These are phyloP conservation scores for Diadegma fenestrale DNA, from an alignment of 2,888 invertebrate species.

Conservation along the genomic window DNA sequence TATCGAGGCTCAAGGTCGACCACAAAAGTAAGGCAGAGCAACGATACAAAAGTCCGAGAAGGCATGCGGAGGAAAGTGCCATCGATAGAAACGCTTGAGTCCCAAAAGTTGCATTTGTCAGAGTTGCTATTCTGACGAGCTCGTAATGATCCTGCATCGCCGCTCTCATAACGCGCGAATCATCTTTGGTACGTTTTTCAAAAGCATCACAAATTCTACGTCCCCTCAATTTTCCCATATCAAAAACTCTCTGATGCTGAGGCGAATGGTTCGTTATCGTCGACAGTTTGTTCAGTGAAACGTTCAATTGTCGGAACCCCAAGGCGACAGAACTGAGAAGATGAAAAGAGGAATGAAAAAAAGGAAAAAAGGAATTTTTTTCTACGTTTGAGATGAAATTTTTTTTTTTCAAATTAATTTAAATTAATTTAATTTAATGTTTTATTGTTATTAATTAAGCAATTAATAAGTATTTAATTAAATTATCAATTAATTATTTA, in stretches of 20 bases:
- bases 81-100: conserved; percentile 72
- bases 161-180: conserved; percentile 68
- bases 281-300: conserved; percentile 66
- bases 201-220: neutral
- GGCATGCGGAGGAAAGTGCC: conserved; percentile 65
- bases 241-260: conserved; percentile 69
- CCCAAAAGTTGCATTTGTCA: conserved; percentile 72
- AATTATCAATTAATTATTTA: too few relatives aligned
- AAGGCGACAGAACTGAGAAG: conserved; percentile 43
- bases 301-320: conserved; percentile 68
- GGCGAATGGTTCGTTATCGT: conserved; percentile 69
- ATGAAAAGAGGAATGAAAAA: neutral
- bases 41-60: conserved; percentile 71
- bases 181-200: conserved; percentile 52
- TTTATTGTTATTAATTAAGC: too few relatives aligned
- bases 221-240: conserved; percentile 32
- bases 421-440: too few relatives aligned
- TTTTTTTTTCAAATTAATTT: too few relatives aligned
- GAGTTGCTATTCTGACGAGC: conserved; percentile 68
- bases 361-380: neutral
- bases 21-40: conserved; percentile 65
- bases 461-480: too few relatives aligned
- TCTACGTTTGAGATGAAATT: too few relatives aligned
- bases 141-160: conserved; percentile 74
- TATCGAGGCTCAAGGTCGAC: neutral